Evolutionary conservation across 1,140 invertebrate genomes (phyloP).

Genomic region (Dryas iulia): DNA sequence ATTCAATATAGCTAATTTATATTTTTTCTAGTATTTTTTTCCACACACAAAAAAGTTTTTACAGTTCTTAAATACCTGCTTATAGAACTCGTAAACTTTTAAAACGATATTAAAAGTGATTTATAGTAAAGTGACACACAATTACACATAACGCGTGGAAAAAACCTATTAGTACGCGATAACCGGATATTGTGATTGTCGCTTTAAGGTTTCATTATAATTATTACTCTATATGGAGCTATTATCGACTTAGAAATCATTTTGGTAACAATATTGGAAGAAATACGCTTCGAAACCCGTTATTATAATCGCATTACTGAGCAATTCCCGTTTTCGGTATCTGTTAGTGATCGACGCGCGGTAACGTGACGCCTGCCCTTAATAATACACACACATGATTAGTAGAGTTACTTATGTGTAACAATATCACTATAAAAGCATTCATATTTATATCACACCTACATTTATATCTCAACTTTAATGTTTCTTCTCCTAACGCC

Average conservation of each 20-base stretch:
- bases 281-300: background rate
- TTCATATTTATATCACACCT: too few species aligned
- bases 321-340: background rate
- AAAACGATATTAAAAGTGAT: background rate
- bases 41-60: too few species aligned
- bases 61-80: too few species aligned
- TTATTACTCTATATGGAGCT: background rate
- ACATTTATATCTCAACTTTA: too few species aligned
- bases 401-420: background rate
- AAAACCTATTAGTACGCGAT: background rate
- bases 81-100: background rate
- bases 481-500: too few species aligned
- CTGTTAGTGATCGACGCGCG: conserved; percentile 8
- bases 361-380: too few species aligned
- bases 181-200: conserved; percentile 2
- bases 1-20: too few species aligned
- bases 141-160: background rate
- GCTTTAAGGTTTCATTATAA: conserved; percentile 4
- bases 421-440: background rate
- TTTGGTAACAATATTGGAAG: background rate
- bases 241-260: conserved; percentile 3
- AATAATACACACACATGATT: background rate
- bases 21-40: too few species aligned
- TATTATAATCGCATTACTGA: conserved; percentile 23
- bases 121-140: background rate